Evolutionary conservation across 2,888 invertebrate species (phyloP).

Genomic region (Harpalus rufipes): DNA sequence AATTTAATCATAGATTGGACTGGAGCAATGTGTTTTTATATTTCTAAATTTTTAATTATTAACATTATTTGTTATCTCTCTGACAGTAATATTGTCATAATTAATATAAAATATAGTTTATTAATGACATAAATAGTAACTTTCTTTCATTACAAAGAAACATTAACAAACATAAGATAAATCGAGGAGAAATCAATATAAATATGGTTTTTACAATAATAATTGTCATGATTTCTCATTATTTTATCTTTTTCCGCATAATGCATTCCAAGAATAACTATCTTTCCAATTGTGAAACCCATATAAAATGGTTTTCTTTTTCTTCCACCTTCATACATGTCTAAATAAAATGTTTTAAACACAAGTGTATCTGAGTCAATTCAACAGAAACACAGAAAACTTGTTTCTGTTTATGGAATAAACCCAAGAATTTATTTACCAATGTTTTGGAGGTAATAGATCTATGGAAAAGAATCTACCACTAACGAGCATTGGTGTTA

Average conservation of each 20-base stretch:
- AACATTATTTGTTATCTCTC: no score
- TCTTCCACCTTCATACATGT: not conserved
- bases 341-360: not conserved
- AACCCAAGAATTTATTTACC: constrained; percentile 66
- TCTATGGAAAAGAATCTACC: constrained; percentile 65
- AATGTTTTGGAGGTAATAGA: constrained; percentile 70
- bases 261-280: no score
- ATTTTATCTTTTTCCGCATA: not conserved
- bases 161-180: no score
- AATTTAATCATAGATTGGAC: no score
- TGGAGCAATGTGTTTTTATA: no score
- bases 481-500: constrained; percentile 69
- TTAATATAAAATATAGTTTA: no score
- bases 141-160: no score
- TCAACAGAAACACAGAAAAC: constrained; percentile 14
- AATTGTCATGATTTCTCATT: constrained; percentile 4
- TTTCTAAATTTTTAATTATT: no score
- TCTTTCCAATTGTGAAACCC: no score
- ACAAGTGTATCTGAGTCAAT: not conserved
- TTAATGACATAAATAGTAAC: no score
- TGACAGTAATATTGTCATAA: no score
- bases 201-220: not conserved
- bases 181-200: not conserved
- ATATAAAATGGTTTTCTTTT: no score
- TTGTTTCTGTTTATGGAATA: constrained; percentile 20